Evolutionary conservation across 2,888 invertebrate species (phyloP).

Genomic region (Phyllotreta striolata): DNA sequence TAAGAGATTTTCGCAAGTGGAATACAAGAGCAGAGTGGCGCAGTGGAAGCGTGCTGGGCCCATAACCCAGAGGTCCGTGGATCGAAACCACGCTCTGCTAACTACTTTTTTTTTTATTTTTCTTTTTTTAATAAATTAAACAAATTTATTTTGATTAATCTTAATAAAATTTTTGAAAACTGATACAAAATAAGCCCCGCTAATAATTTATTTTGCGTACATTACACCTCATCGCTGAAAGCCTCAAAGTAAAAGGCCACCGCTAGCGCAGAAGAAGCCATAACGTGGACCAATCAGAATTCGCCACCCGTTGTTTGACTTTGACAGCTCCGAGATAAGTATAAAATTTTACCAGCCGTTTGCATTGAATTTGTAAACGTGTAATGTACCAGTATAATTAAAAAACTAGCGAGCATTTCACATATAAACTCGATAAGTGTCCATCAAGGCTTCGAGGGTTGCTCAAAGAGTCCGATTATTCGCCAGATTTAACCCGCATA

Average conservation of each 20-base stretch:
- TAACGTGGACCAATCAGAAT: conserved; percentile 37
- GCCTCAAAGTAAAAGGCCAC: neutral
- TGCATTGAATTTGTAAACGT: conserved; percentile 30
- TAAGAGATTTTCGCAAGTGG: no score
- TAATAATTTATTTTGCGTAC: no score
- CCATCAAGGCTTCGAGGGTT: no score
- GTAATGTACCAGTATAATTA: conserved; percentile 11
- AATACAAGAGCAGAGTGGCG: conserved; percentile 74
- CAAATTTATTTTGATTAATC: no score
- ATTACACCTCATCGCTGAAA: no score
- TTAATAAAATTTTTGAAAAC: no score
- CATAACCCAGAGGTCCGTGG: conserved; percentile 93
- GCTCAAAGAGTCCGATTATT: no score
- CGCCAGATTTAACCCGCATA: neutral
- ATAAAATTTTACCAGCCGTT: conserved; percentile 9
- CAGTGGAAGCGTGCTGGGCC: conserved; percentile 86
- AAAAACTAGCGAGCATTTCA: conserved; percentile 2
- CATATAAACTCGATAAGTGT: neutral
- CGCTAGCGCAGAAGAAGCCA: conserved; percentile 6
- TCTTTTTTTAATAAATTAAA: no score
- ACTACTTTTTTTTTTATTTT: conserved; percentile 40
- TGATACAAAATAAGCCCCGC: no score
- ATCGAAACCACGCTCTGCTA: conserved; percentile 89
- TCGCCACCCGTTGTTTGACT: conserved; percentile 30
- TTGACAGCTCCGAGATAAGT: conserved; percentile 25